A percentile compares a stretch with the other conserved stretches of the same genome.
phyloP scores from a whole-genome alignment of 1,140 invertebrate species.

The Ruditapes philippinarum region DNA sequence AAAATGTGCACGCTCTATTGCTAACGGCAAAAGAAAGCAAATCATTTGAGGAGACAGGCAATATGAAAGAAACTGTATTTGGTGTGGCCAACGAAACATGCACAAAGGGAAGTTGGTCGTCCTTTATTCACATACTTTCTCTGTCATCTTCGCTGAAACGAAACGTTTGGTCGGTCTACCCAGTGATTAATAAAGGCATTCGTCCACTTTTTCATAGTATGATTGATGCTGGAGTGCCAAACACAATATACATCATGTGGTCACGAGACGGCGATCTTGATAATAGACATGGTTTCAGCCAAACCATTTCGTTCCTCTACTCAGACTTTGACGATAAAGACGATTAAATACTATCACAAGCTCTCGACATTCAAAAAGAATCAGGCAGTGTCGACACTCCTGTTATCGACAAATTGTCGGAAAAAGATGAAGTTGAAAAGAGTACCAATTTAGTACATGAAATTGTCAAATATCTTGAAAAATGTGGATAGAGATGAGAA shows the following conservation, averaged over 20 bases:
- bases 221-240: background rate
- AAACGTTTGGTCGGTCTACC: too few species aligned
- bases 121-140: too few species aligned
- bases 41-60: too few species aligned
- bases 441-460: background rate
- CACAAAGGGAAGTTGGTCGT: too few species aligned
- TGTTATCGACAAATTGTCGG: conserved; percentile 4
- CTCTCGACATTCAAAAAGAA: background rate
- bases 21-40: too few species aligned
- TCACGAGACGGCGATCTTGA: background rate
- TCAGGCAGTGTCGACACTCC: background rate
- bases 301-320: background rate
- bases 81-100: too few species aligned
- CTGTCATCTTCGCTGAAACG: too few species aligned
- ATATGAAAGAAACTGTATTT: too few species aligned
- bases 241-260: background rate
- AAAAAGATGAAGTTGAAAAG: background rate
- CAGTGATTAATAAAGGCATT: background rate
- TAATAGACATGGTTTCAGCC: background rate
- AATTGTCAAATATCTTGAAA: background rate
- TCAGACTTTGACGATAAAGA: background rate
- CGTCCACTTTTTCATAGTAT: background rate
- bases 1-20: too few species aligned
- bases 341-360: background rate
- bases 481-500: background rate